Base-by-base conservation (phyloP, 1,140 invertebrate genomes). In the Neodiprion virginianus region DNA sequence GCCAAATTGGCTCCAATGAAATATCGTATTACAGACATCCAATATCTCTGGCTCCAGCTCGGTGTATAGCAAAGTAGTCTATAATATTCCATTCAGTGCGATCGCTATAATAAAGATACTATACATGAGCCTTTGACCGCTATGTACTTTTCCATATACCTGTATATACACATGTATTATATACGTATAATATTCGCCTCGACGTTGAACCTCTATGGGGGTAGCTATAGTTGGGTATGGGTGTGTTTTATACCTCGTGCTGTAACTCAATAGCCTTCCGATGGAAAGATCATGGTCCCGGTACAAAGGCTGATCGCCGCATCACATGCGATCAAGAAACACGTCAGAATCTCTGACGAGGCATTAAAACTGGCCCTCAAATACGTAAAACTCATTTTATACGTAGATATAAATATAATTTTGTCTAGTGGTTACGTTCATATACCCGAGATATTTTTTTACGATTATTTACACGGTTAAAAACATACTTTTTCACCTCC, bases 241-340 rank as follows among this genome's bases (percentile, higher is more conserved):
- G 47, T 14, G 71, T 61, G 71, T 76, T 78, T 68, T 21, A 69
- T 23, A n/a, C 65, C 75, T 40, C 71, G 75, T 78, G 21, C 68
- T 75, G 83, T 86, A 88, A 88, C 84, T 79, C 77, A 86, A 88
- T 88, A 88, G 83, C 81, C 82, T 84, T 84, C 81, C 80, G 81
- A 79, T 78, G 84, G 81, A 80, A 85, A 86, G 83, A 88, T 88
- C 85, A 82, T 84, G 79, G 79, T 83, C 83, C 11, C 70, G 78
- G 82, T 83, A 88, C 83, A 87, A 88, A 86, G 81, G 80, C 82
- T 87, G 85, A 88, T 87, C 87, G 86, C 82, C 81, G 87, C 85
- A 87, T 88, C 85, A 83, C 87, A 84, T 83, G 86, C 86, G 86
- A 88, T 88, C 85, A 86, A 79, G 83, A 77, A 76, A 74, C 80